Conservation (phyloP, 2,797 vertebrate genomes). For the Acipenser transmontanus region DNA sequence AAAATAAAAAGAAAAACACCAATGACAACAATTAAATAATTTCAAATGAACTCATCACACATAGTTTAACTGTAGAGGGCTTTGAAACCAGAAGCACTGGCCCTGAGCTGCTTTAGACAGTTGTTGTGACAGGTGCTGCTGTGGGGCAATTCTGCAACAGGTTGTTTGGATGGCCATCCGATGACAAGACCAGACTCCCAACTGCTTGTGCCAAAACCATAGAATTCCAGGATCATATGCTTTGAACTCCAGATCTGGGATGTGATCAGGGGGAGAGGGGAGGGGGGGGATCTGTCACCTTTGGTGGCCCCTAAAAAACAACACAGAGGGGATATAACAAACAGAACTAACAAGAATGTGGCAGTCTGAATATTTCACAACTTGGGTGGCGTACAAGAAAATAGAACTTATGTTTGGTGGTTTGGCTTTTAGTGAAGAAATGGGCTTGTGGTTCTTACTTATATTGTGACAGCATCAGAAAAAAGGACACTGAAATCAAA, state of each 20-base stretch:
- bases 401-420: constrained; percentile 9
- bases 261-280: not conserved
- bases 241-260: too few relatives aligned
- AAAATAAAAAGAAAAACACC: too few relatives aligned
- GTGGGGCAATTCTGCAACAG: constrained; percentile 34
- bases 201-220: constrained; percentile 40
- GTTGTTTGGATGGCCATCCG: constrained; percentile 57
- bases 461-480: too few relatives aligned
- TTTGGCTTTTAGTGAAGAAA: not conserved
- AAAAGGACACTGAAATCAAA: too few relatives aligned
- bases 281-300: constrained; percentile 27
- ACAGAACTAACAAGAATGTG: constrained; percentile 27
- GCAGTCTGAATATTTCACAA: constrained; percentile 16
- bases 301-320: constrained; percentile 27
- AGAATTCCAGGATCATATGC: constrained; percentile 11
- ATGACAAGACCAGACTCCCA: constrained; percentile 16
- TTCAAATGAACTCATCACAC: constrained; percentile 37
- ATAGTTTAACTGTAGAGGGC: constrained; percentile 52
- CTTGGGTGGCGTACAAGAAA: not conserved
- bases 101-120: constrained; percentile 59
- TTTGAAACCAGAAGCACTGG: constrained; percentile 67
- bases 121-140: constrained; percentile 77
- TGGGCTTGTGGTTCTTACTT: too few relatives aligned
- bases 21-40: too few relatives aligned
- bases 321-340: not conserved